Conservation (phyloP, 2,888 invertebrate species). For the Gymnosoma rotundatum region DNA sequence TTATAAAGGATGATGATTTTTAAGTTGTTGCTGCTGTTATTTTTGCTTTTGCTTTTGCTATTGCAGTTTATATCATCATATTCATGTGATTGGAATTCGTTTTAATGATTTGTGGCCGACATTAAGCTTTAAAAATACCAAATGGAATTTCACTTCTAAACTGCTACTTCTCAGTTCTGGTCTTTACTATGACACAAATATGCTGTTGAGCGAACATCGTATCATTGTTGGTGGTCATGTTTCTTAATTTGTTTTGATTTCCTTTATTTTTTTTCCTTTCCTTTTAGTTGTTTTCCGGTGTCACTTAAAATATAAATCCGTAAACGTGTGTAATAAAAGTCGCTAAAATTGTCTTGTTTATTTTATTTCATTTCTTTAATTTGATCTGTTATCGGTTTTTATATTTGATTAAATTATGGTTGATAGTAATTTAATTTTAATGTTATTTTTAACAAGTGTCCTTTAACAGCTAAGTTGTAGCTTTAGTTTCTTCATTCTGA, state of each 20-base stretch:
- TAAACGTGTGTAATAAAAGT: conserved; percentile 60
- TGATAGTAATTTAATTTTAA: conserved; percentile 24
- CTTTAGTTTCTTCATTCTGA: conserved; percentile 38
- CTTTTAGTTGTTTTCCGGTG: conserved; percentile 33
- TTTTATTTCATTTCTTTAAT: conserved; percentile 25
- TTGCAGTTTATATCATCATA: conserved; percentile 50
- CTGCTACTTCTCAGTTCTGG: conserved; percentile 4
- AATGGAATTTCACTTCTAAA: conserved; percentile 57
- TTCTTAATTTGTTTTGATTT: conserved; percentile 3
- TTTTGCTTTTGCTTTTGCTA: neutral
- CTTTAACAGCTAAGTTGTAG: conserved; percentile 22
- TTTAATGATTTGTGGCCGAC: conserved; percentile 60
- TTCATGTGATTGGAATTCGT: conserved; percentile 63
- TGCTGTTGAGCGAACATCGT: neutral
- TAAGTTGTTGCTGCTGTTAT: conserved; percentile 31
- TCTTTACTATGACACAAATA: neutral
- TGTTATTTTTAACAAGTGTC: conserved; percentile 20
- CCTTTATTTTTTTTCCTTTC: neutral
- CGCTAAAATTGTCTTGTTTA: conserved; percentile 59
- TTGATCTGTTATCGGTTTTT: conserved; percentile 38
- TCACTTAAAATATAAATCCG: conserved; percentile 47
- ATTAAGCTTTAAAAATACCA: conserved; percentile 49
- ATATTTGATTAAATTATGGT: neutral
- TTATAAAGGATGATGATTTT: conserved; percentile 21
- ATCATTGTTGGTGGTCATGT: conserved; percentile 65